Conservation (phyloP, 2,113 vertebrate species). For the cattle (Bos taurus) region ARS-UCD2.0 NC_037348.1:27135501-27136000, state of each 20-base stretch:
- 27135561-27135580: not conserved
- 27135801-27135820: not conserved
- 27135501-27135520: not conserved
- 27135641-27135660: not conserved
- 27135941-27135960: not conserved
- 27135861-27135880: slow-evolving; percentile 81
- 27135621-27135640: not conserved
- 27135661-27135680: not conserved
- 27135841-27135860: accelerated
- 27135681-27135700: not conserved
- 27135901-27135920: not conserved
- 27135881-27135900: not conserved
- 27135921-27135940: not conserved
- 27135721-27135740: not conserved
- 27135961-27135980: not conserved
- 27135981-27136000: not conserved
- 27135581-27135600: not conserved
- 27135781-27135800: accelerated
- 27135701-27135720: not conserved
- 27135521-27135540: not conserved
- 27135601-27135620: not conserved
- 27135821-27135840: accelerated
- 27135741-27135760: too few species aligned
- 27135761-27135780: not conserved
- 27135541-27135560: not conserved